Evolutionary conservation across 1,140 invertebrate species (phyloP).

Genomic region (Ridgeia piscesae): DNA sequence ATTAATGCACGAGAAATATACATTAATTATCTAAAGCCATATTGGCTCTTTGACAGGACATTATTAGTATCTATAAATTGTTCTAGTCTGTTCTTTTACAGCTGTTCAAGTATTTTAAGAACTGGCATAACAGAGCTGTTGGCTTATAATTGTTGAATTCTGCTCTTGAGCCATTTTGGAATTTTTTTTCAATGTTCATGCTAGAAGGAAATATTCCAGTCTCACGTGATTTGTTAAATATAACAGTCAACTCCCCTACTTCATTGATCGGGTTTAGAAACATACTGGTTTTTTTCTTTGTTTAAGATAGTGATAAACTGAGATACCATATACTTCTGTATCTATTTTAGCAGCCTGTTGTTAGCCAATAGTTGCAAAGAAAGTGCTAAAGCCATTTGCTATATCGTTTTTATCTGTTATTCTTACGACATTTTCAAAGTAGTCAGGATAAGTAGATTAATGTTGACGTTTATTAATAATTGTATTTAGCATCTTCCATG

Average conservation of each 20-base stretch:
- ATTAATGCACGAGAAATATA: neutral
- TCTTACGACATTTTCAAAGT: too few species aligned
- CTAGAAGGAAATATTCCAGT: too few species aligned
- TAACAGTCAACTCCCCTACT: neutral
- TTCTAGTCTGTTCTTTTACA: neutral
- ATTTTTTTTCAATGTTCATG: neutral
- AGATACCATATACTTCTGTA: neutral
- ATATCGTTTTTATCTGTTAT: too few species aligned
- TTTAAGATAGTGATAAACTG: neutral
- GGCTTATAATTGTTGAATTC: neutral
- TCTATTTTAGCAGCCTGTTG: neutral
- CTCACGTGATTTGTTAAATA: too few species aligned
- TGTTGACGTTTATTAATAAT: too few species aligned
- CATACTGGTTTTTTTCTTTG: neutral
- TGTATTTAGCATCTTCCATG: too few species aligned
- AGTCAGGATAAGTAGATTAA: too few species aligned
- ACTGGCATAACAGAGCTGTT: neutral
- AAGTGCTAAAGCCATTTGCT: too few species aligned
- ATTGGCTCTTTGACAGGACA: neutral
- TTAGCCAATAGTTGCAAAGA: neutral
- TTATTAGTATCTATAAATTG: too few species aligned
- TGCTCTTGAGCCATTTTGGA: neutral
- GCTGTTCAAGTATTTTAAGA: neutral
- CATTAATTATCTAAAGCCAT: neutral
- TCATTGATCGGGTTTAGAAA: neutral